These are phyloP conservation scores for Sphyrna mokarran DNA, from an alignment of 2,113 vertebrate species.

Conservation along the genomic window DNA sequence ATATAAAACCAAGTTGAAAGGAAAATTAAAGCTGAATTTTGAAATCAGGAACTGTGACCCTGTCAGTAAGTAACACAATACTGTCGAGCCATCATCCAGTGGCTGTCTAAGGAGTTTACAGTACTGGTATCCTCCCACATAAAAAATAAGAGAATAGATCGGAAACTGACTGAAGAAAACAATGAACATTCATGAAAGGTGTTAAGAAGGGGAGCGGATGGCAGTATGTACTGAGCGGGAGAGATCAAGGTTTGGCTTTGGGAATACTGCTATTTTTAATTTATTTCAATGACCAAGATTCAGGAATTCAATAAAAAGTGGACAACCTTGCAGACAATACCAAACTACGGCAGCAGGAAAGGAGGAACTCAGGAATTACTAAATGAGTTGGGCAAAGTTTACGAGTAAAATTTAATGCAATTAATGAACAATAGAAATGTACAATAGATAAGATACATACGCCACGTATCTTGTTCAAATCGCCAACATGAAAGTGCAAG, in stretches of 20 bases:
- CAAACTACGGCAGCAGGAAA: not conserved
- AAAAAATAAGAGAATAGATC: not conserved
- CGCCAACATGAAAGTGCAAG: not conserved
- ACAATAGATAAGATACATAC: not conserved
- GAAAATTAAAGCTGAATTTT: not conserved
- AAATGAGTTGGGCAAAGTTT: not conserved
- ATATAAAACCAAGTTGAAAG: not conserved
- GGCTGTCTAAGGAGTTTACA: not conserved
- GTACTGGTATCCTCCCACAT: not conserved
- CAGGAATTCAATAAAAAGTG: not conserved
- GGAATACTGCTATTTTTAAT: not conserved
- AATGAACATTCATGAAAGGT: not conserved
- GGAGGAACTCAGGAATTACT: not conserved
- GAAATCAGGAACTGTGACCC: not conserved
- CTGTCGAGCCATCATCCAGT: not conserved
- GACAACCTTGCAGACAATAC: not conserved
- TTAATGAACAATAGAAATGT: not conserved
- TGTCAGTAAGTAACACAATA: not conserved
- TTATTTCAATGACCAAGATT: not conserved
- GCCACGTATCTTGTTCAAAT: not conserved
- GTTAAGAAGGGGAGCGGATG: not conserved
- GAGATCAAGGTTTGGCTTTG: not conserved
- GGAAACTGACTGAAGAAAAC: not conserved
- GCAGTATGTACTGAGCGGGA: not conserved
- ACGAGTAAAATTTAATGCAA: not conserved